Base-by-base conservation (phyloP, 1,140 invertebrate genomes). In the Drosophila repletoides region DNA sequence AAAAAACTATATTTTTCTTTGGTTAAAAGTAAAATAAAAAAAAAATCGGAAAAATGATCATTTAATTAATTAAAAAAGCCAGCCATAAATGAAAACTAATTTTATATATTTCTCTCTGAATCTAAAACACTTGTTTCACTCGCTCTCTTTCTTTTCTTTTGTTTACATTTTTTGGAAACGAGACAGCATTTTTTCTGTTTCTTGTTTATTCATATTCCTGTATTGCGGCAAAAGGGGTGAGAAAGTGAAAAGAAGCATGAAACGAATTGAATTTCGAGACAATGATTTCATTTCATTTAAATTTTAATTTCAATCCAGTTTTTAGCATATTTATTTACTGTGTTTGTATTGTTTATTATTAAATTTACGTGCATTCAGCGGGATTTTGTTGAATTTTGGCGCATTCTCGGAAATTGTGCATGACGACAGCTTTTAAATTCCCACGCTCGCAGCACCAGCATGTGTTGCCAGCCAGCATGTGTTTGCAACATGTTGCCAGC, bases 381-480 rank as follows among this genome's bases (percentile, higher is more conserved):
- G 21, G 34, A 45, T 49, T 59, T 36, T 12, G 4, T 14, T 7
- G 48, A 26, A 48, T 26, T 24, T 26, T 49, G 5, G 12, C 5
- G 10, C 2, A 49, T 60, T 67, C 22, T 51, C 2, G 15, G 34
- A 43, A 64, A 21, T 34, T 33, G 14, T 9, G 10, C 46, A 63
- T 49, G 34, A 33, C 38, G 15, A 34, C 15, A 9, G 21, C 24
- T 14, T 15, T 12, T 15, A 10, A 28, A 28, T 65, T 65, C 61
- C 52, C 61, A 65, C 60, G 60, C 60, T 60, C 7, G 2, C 10
- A 21, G 0, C n/a, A 46, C 34, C 40, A 71, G 60, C 72, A 76
- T 75, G 65, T 76, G 73, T 51, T 51, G 26, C 60, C 73, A 76
- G 60, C 74, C 43, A 76, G 51, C 74, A 77, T 77, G 63, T 79